A percentile compares a stretch with the other conserved stretches of the same genome.
These are phyloP conservation scores for Carettochelys insculpta DNA, from an alignment of 2,113 vertebrate genomes.

Conservation along the genomic window DNA sequence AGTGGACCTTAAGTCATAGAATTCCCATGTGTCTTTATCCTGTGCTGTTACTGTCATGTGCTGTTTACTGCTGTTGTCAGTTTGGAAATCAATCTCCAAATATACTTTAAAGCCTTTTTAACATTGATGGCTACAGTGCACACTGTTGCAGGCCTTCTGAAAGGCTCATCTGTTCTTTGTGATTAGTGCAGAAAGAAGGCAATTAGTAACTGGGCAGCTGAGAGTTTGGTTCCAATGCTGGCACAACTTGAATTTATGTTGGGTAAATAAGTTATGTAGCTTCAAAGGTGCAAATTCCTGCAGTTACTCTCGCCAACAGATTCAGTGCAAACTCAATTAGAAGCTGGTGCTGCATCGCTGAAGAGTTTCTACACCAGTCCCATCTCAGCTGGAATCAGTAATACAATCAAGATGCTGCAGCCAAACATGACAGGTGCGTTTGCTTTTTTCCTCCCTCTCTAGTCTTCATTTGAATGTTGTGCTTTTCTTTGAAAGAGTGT, in stretches of 20 bases:
- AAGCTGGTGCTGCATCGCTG: slow-evolving; percentile 87
- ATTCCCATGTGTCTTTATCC: not conserved
- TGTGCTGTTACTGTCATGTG: not conserved
- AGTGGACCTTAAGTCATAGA: not conserved
- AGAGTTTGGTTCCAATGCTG: not conserved
- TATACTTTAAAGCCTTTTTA: not conserved
- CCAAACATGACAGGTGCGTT: slow-evolving; percentile 86
- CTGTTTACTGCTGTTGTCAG: not conserved
- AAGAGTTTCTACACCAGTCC: slow-evolving; percentile 86
- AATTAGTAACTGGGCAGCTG: not conserved
- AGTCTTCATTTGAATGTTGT: not conserved
- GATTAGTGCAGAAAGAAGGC: not conserved
- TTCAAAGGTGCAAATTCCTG: not conserved
- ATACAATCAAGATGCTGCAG: slow-evolving; percentile 88
- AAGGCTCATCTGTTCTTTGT: not conserved
- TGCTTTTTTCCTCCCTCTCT: not conserved
- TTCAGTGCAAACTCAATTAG: slow-evolving; percentile 79
- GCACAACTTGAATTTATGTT: not conserved
- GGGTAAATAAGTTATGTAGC: not conserved
- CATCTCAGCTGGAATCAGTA: slow-evolving; percentile 85
- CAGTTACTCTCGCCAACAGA: slow-evolving; percentile 71
- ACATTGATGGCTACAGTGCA: too few relatives aligned
- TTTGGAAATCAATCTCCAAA: not conserved
- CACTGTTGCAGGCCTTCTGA: too few relatives aligned
- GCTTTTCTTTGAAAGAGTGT: not conserved